Evolutionary conservation across 2,888 invertebrate species (phyloP), one percentile per base, ranked within the genome.

Genomic region (Phasia obesa): DNA sequence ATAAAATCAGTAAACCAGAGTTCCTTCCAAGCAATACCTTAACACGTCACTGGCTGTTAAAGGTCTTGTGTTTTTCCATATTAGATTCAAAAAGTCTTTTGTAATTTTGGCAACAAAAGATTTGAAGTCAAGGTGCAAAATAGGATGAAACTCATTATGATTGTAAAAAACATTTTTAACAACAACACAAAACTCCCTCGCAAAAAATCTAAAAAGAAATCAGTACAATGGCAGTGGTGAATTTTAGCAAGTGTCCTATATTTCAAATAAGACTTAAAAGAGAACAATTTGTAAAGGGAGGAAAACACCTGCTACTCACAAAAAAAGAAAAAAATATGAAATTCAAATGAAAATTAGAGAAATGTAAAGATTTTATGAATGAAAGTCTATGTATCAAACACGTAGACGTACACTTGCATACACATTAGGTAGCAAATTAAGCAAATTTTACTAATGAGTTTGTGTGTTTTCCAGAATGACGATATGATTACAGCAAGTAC

Each of bases 101-200:
- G 27, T 74, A 38, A 44, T 25, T 77, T 35, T 19, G 0, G 6
- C 35, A 78, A 85, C 81, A 79, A 79, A 65, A 64, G 65, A 78
- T 11, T 71, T 53, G 78, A n/a, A 84, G 75, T 64, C 89, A 89
- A 90, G 89, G 90, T 89, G 89, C 89, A 90, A 89, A 88, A 86
- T 89, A 86, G 89, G 88, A 88, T 85, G 86, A 81, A 80, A 75
- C 79, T 79, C 49, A 60, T 76, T 79, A 55, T 65, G 71, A 67
- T 55, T 67, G 35, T 60, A 78, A 23, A 73, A 70, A 25, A 31
- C 17, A 23, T 55, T 57, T 25, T 51, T 62, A 73, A 67, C 31
- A 82, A 70, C 70, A 74, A 70, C 57, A 78, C 9, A 78, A 82
- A 65, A 65, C 69, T 57, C 74, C 70, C 73, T 74, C 44, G 53